Conservation (phyloP, 2,113 vertebrate genomes). For the Poicephalus meyeri region DNA sequence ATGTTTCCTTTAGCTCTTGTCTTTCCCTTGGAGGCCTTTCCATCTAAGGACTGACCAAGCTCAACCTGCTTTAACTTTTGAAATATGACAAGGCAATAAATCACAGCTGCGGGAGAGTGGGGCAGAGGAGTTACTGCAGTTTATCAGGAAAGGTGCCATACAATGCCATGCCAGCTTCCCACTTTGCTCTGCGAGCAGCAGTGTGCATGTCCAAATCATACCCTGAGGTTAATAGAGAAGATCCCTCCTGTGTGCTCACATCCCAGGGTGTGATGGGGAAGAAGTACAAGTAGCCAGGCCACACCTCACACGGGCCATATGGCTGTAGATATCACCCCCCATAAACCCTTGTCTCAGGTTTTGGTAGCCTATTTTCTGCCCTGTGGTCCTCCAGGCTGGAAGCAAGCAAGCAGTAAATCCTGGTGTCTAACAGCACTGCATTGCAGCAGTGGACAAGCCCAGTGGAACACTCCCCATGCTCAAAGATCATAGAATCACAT, state of each 20-base stretch:
- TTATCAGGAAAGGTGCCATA: background rate
- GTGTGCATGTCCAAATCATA: fast-evolving
- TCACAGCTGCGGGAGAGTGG: background rate
- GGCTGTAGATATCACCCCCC: background rate
- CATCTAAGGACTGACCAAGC: background rate
- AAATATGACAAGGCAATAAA: slow-evolving; percentile 34
- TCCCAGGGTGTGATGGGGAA: fast-evolving
- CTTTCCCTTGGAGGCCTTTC: slow-evolving; percentile 32
- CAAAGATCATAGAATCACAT: background rate
- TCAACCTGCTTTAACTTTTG: slow-evolving; percentile 25
- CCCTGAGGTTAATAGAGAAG: background rate
- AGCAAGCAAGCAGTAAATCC: background rate
- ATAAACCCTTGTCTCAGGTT: background rate
- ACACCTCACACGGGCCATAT: background rate
- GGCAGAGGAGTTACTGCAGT: background rate
- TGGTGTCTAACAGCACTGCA: background rate
- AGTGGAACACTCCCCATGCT: fast-evolving
- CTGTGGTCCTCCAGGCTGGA: background rate
- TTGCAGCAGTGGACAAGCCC: background rate
- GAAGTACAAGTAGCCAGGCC: background rate
- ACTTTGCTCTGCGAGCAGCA: background rate
- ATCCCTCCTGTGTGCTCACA: background rate
- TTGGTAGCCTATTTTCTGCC: background rate
- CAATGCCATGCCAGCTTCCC: background rate
- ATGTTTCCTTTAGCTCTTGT: background rate